Evolutionary conservation across 2,797 vertebrate species (phyloP).

Genomic region (Dendrocincla fuliginosa): DNA sequence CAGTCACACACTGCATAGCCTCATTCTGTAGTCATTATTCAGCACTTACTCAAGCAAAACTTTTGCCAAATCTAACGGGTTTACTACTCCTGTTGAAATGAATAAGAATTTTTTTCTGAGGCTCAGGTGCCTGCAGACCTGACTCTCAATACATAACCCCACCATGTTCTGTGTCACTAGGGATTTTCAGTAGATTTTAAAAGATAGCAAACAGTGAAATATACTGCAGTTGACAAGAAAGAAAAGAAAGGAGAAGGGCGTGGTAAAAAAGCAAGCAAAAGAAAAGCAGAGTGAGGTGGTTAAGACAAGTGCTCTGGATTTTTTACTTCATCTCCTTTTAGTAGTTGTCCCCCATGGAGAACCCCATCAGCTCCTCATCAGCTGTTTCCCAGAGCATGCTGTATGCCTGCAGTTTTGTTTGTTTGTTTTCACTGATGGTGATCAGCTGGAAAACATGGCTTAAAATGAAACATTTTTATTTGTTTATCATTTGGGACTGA

Average conservation of each 20-base stretch:
- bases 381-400: neutral
- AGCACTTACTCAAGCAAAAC: constrained; percentile 67
- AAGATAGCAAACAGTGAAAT: neutral
- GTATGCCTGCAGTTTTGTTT: neutral
- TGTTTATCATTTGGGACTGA: constrained; percentile 1
- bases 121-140: neutral
- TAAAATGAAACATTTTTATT: constrained; percentile 20
- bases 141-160: neutral
- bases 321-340: neutral
- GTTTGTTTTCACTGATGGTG: neutral
- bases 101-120: neutral
- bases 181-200: neutral
- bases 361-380: neutral
- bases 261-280: neutral
- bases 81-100: constrained; percentile 5
- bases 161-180: neutral
- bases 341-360: neutral
- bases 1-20: constrained; percentile 44
- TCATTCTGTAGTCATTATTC: constrained; percentile 66
- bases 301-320: neutral
- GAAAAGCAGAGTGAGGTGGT: neutral
- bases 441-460: neutral
- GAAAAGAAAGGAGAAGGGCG: neutral
- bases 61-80: constrained; percentile 46
- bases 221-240: neutral